Evolutionary conservation across 2,113 vertebrate genomes (phyloP), one percentile per base, ranked within the genome.

Genomic region (Irena cyanogastra): DNA sequence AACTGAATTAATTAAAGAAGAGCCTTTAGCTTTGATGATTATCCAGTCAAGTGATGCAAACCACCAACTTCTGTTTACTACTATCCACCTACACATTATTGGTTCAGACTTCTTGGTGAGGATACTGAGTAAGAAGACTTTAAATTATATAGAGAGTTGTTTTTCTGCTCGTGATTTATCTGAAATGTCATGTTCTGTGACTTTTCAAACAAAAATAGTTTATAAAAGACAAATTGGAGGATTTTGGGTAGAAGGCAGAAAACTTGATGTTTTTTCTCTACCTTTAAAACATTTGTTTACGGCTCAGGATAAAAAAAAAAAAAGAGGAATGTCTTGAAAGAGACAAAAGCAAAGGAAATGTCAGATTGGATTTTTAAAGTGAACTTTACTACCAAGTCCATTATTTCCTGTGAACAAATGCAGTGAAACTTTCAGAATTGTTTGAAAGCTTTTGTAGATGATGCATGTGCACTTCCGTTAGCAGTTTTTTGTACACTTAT

Each of bases 261-360:
- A 74, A 54, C 57, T 71, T 66, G 30, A 80, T 92, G 78, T 87
- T 94, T 93, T 91, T 74, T 95, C 41, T 18, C 20, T 90, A 72
- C 83, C 82, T 96, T 94, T 95, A 93, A 96, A 97, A 97, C 84
- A 94, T 97, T 96, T 96, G 96, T 97, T 97, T 97, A 97, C 89
- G 78, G 89, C 70, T 89, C 86, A 91, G 50, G 31, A 3, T 89
- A 45, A 76, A 70, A 33, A 93, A 26, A 93, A 92, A 79, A 87
- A 92, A 92, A 45, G 69, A 83, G 91, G 94, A 79, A 91, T 91
- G 92, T 95, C 95, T 97, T 97, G 97, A 92, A 97, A 97, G 94
- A 95, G 83, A 65, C 95, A 94, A 94, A 94, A 97, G 93, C 52
- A 87, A 93, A 96, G 87, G 83, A 94, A 97, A 97, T 94, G 89